Percentiles rank a stretch among this genome's conserved stretches.
phyloP scores from a whole-genome alignment of 1,140 invertebrate species.

The Zaprionus nigranus region DNA sequence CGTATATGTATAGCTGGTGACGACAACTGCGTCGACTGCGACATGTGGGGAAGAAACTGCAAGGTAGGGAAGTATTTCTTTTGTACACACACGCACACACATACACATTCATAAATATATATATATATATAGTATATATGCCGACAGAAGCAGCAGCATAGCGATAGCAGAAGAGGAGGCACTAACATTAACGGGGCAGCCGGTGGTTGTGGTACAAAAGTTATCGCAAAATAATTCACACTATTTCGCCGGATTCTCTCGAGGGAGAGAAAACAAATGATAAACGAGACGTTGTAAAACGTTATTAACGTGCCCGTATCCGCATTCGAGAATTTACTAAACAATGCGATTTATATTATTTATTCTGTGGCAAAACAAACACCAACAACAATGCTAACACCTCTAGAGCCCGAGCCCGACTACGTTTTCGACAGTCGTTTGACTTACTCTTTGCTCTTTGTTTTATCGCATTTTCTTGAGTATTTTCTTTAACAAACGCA shows the following conservation, averaged over 20 bases:
- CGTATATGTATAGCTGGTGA: slow-evolving; percentile 57
- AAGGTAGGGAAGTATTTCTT: slow-evolving; percentile 66
- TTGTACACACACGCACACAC: slow-evolving; percentile 21
- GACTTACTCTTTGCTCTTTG: slow-evolving; percentile 30
- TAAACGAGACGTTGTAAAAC: slow-evolving; percentile 45
- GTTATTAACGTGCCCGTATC: slow-evolving; percentile 35
- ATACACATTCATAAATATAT: slow-evolving; percentile 9
- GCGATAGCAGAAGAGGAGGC: slow-evolving; percentile 23
- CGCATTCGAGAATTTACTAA: slow-evolving; percentile 53
- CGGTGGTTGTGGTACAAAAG: slow-evolving; percentile 43
- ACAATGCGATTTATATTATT: slow-evolving; percentile 55
- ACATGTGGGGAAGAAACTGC: slow-evolving; percentile 74
- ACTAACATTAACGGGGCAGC: slow-evolving; percentile 19
- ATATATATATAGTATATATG: slow-evolving; percentile 29
- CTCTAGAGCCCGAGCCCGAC: slow-evolving; percentile 1
- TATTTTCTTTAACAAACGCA: slow-evolving; percentile 38
- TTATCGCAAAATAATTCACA: slow-evolving; percentile 45
- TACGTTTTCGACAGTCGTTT: slow-evolving; percentile 16
- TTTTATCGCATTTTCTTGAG: slow-evolving; percentile 50
- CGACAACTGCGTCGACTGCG: slow-evolving; percentile 43
- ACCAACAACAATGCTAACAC: slow-evolving; percentile 14
- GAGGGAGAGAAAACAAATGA: slow-evolving; percentile 21
- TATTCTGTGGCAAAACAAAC: slow-evolving; percentile 52
- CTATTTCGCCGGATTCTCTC: slow-evolving; percentile 36
- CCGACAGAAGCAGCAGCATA: slow-evolving; percentile 57